phyloP scores from a whole-genome alignment of 2,797 vertebrate genomes.

The Antennarius maculatus region DNA sequence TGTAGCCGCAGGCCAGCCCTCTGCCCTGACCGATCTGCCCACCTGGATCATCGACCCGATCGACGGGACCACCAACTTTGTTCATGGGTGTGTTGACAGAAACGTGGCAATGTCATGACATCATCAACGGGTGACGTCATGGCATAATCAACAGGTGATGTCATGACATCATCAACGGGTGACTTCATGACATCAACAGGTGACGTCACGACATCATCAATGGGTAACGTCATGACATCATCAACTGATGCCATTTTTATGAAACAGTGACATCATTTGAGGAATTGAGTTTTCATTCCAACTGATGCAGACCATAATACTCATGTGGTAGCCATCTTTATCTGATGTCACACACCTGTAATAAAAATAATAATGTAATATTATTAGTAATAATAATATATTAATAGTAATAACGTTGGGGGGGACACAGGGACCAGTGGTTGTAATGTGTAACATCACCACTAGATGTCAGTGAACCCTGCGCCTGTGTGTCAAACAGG shows the following conservation, averaged over 20 bases:
- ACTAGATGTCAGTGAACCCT: neutral
- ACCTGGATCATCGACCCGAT: constrained; percentile 97
- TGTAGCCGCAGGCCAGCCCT: constrained; percentile 89
- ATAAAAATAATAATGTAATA: too few species aligned
- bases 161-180: too few species aligned
- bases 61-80: constrained; percentile 97
- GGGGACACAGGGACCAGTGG: neutral
- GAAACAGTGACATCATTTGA: too few species aligned
- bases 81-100: constrained; percentile 80
- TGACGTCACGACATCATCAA: too few species aligned
- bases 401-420: too few species aligned
- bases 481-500: constrained; percentile 68
- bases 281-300: too few species aligned
- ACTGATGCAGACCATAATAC: too few species aligned
- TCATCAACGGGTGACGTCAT: neutral
- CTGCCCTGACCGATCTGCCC: constrained; percentile 85
- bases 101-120: neutral
- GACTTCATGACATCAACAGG: neutral
- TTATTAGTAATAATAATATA: too few species aligned
- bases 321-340: too few species aligned
- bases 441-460: neutral
- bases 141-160: too few species aligned
- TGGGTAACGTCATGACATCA: too few species aligned
- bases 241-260: neutral
- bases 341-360: too few species aligned